These are phyloP conservation scores for Mythimna impura DNA, from an alignment of 2,888 invertebrate genomes.

Conservation along the genomic window DNA sequence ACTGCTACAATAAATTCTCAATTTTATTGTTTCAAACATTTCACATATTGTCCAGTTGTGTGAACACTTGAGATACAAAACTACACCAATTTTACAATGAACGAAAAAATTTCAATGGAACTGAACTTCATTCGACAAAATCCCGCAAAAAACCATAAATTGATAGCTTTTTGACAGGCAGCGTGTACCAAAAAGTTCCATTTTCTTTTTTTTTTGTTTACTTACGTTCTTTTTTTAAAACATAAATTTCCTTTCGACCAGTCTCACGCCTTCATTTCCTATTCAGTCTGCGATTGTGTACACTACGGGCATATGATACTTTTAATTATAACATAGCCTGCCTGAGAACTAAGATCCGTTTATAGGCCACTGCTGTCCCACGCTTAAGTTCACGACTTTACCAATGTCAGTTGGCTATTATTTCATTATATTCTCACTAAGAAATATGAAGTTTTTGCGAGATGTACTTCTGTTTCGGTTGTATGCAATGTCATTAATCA, in stretches of 20 bases:
- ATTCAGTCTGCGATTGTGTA: conserved; percentile 46
- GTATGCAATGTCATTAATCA: conserved; percentile 52
- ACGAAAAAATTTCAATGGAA: too few species aligned
- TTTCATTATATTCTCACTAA: conserved; percentile 49
- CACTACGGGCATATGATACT: conserved; percentile 43
- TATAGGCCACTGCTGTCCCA: conserved; percentile 60
- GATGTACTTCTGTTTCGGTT: conserved; percentile 3
- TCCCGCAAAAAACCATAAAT: too few species aligned
- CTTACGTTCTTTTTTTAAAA: neutral
- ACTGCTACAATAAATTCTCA: too few species aligned
- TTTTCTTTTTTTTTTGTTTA: neutral
- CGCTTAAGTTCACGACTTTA: conserved; percentile 55
- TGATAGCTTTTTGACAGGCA: too few species aligned
- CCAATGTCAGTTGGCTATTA: conserved; percentile 62
- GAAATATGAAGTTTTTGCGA: conserved; percentile 42
- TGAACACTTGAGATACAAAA: too few species aligned
- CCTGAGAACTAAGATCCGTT: conserved; percentile 47
- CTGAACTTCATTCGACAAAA: too few species aligned
- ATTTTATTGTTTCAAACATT: too few species aligned
- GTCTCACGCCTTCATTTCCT: conserved; percentile 41
- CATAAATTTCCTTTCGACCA: neutral
- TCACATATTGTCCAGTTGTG: too few species aligned
- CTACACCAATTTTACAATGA: too few species aligned
- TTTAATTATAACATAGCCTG: conserved; percentile 56
- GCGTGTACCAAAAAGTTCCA: neutral